These are phyloP conservation scores for Lophochroa leadbeateri DNA, from an alignment of 2,113 vertebrate species.

Conservation along the genomic window DNA sequence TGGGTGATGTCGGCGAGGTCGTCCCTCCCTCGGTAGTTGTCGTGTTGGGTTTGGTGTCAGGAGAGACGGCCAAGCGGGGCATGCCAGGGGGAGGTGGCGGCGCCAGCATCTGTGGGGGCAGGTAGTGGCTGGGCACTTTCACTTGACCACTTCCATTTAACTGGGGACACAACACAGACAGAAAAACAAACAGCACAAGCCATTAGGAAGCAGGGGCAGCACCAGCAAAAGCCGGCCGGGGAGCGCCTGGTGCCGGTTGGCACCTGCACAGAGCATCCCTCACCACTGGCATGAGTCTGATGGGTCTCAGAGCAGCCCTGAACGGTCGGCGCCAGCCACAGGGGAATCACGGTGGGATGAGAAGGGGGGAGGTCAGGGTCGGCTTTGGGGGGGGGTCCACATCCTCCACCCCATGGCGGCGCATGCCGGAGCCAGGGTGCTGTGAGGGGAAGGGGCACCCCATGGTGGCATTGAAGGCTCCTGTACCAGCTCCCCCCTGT, in stretches of 20 bases:
- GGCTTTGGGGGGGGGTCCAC: too few relatives aligned
- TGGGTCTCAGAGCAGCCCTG: slow-evolving; percentile 53
- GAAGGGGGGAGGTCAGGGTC: neutral
- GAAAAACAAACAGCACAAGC: slow-evolving; percentile 68
- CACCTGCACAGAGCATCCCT: neutral
- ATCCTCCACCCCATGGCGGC: neutral
- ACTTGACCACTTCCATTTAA: slow-evolving; percentile 93
- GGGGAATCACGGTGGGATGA: neutral
- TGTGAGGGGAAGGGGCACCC: neutral
- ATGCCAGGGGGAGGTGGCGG: slow-evolving; percentile 86
- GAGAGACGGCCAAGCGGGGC: slow-evolving; percentile 83
- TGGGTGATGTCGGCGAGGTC: slow-evolving; percentile 89
- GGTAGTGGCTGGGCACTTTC: slow-evolving; percentile 91
- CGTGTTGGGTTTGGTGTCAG: slow-evolving; percentile 89
- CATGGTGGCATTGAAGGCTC: neutral
- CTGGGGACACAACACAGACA: slow-evolving; percentile 80
- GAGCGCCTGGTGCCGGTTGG: neutral
- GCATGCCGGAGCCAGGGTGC: fast-evolving
- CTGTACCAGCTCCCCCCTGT: fast-evolving
- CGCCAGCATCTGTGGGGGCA: slow-evolving; percentile 92
- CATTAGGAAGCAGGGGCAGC: slow-evolving; percentile 45
- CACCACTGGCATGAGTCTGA: neutral
- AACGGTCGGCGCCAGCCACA: neutral
- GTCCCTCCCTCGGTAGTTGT: slow-evolving; percentile 86
- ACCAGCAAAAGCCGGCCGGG: neutral